Evolutionary conservation across 2,888 invertebrate genomes (phyloP).

Genomic region (Petrolisthes manimaculis): DNA sequence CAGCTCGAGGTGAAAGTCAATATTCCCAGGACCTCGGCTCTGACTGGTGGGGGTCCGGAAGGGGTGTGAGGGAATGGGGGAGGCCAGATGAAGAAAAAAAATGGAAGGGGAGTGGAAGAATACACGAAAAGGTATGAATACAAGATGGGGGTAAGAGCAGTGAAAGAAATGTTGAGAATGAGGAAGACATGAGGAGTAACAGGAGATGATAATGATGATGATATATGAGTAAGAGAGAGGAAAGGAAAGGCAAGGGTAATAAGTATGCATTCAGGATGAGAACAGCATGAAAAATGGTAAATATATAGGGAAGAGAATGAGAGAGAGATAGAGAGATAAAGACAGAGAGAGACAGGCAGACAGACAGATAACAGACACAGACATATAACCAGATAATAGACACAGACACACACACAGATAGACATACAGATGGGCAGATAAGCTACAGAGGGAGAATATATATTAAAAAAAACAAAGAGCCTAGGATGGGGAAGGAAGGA

Average conservation of each 20-base stretch:
- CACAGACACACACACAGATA: not conserved
- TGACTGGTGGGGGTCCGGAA: too few species aligned
- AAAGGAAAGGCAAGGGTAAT: not conserved
- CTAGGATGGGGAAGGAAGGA: too few species aligned
- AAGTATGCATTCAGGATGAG: not conserved
- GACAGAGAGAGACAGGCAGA: too few species aligned
- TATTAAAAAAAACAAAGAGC: too few species aligned
- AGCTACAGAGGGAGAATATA: not conserved
- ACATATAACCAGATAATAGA: too few species aligned
- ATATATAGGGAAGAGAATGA: not conserved
- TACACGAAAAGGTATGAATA: not conserved
- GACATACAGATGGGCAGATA: not conserved
- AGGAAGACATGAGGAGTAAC: not conserved
- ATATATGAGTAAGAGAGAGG: not conserved
- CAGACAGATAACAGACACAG: not conserved
- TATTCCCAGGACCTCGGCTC: too few species aligned
- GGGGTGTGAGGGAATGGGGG: not conserved
- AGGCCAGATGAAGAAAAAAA: not conserved
- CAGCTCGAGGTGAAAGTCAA: too few species aligned
- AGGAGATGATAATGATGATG: not conserved
- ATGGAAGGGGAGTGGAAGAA: not conserved
- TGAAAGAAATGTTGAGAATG: not conserved
- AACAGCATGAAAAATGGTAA: not conserved
- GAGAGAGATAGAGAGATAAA: too few species aligned
- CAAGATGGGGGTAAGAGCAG: not conserved